Evolutionary conservation across 2,113 vertebrate species (phyloP), one percentile per base, ranked within the genome.

Genomic region (Labeo rohita): DNA sequence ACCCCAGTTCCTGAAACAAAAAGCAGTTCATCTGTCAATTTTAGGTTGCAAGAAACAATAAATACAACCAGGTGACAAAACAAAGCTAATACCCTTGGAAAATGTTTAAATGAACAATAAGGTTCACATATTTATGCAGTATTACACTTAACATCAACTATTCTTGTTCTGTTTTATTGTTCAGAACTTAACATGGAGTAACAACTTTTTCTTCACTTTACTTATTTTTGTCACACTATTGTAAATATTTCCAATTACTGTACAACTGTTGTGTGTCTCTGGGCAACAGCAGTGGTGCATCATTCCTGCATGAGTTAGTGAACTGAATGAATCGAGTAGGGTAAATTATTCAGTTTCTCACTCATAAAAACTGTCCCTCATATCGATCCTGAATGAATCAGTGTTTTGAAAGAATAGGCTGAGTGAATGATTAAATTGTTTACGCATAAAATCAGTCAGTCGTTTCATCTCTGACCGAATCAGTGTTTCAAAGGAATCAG

Each of bases 1-100:
- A 92, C 98, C 98, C 97, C 97, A 99, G 92, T 91, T 97, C 92
- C 98, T 99, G 89, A 15, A 34, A 9, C 6, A 18, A n/a, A 72
- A 70, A 54, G 36, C 4, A 80, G 43, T 34, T 72, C 0, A 13
- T 54, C 15, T 34, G 18, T 79, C 18, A 16, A 2, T 15, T 50
- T 39, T 8, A 47, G 6, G 6, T 76, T 8, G 21, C 45, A 76
- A 28, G 11, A 76, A 76, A 75, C 72, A 49, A 75, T 72, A 54
- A 52, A 34, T 56, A 36, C 5, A 66, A 47, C 36, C 1, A 0
- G 36, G 36, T 72, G 36, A 21, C 68, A 43, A 72, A 72, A 72
- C 36, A 72, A 4, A 72, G 68, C 68, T 15, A 0, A 65, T 28
- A 28, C 28, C 28, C 28, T 28, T 28, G 28, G 28, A 28, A 28